Base-by-base conservation (phyloP, 2,888 invertebrate genomes). In the Drosophila barbarae region DNA sequence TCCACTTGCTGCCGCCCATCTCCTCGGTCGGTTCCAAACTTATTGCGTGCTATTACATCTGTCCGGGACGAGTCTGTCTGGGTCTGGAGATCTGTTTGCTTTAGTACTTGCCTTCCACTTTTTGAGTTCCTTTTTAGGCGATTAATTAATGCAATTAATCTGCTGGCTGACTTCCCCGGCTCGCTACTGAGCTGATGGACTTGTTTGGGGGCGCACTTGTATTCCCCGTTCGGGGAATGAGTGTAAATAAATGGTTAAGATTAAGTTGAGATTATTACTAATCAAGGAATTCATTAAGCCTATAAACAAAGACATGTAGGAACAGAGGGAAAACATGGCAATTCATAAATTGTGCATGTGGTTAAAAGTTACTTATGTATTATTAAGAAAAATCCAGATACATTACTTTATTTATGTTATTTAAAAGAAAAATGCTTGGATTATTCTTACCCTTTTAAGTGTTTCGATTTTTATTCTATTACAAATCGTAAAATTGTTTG, bases 61-160 rank as follows among this genome's bases (percentile, higher is more conserved):
- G 64, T 39, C 23, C 35, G 42, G 53, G 28, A 18, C 34, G 47
- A 55, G 41, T 36, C 58, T 67, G 69, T 38, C 63, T 65, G 63
- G 63, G 69, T 44, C 65, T 52, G 60, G 60, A 64, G 67, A 69
- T 65, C 54, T 80, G 74, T 77, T 69, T 73, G 53, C 79, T 75
- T 69, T 71, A 80, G 69, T 69, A 61, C 68, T 71, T 72, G 73
- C 35, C 46, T 36, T 59, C 42, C 46, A 36, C 54, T 59, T 77
- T 69, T 68, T 83, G 69, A 61, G 66, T 57, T 78, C 84, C 77
- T 74, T 83, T 82, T 74, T 84, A 71, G 81, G 82, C 85, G 86
- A 88, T 88, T 88, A 88, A 89, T 88, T 88, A 88, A 83, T 81
- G 78, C 88, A 88, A 88, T 88, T 89, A 89, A 88, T 89, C 87